Conservation (phyloP, 2,113 vertebrate genomes). For the Hipposideros armiger region DNA sequence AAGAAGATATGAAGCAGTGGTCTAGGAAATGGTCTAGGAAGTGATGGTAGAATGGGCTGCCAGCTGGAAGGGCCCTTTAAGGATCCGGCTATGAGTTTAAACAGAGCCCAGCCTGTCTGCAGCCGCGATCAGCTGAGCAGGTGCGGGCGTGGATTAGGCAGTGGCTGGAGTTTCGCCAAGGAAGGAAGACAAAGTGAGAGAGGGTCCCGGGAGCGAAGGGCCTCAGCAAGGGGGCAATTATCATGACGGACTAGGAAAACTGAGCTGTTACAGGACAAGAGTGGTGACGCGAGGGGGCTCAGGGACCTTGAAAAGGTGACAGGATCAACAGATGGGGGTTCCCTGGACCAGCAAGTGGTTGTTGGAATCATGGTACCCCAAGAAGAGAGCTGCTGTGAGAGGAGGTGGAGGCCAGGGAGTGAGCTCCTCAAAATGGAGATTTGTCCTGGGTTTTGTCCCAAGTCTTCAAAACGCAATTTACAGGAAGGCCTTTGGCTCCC, state of each 20-base stretch:
- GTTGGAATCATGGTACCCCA: background rate
- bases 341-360: background rate
- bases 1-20: background rate
- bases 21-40: background rate
- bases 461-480: background rate
- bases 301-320: background rate
- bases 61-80: background rate
- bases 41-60: background rate
- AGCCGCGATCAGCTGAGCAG: background rate
- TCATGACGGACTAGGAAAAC: background rate
- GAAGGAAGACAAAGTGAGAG: background rate
- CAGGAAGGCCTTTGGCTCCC: background rate
- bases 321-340: background rate
- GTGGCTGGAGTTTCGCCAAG: conserved; percentile 15
- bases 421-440: background rate
- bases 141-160: background rate
- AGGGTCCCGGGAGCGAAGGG: background rate
- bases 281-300: background rate
- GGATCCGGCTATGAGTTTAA: background rate
- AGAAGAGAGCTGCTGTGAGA: background rate
- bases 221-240: background rate
- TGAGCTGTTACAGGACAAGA: background rate
- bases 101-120: background rate
- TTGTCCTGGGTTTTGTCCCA: no score
- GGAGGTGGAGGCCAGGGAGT: background rate